Base-by-base conservation (phyloP, 2,113 vertebrate genomes). In the Paramisgurnus dabryanus region DNA sequence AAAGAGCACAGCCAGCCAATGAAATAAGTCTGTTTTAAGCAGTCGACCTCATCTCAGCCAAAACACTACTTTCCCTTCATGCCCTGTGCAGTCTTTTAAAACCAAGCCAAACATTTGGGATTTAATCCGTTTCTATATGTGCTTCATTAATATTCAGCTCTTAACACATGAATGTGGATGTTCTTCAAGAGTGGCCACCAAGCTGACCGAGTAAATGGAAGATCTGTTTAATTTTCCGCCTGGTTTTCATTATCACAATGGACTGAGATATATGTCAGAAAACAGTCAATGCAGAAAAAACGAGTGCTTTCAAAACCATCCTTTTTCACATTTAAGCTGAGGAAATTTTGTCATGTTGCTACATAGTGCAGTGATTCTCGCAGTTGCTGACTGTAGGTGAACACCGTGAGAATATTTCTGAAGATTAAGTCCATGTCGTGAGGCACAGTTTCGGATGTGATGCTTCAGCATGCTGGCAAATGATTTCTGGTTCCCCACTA, bases 41-140 rank as follows among this genome's bases (percentile, higher is more conserved):
- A 40, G 68, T 63, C 47, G 12, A 18, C 34, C 58, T 49, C 58
- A 64, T 75, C 64, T 40, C 41, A 76, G 77, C 57, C 68, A 49
- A 53, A 68, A 49, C 68, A 80, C 22, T 65, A 66, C 75, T 55
- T 66, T 66, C 47, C 27, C 43, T 40, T 76, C 61, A 66, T 76
- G 47, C 68, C 4, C n/a, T 22, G 49, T 73, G 60, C 49, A 41
- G 47, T 34, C 17, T 12, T 40, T 15, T 58, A 47, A 58, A 67
- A 47, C 69, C 61, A 57, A 55, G 60, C 11, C 41, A 53, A 22
- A 15, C 58, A 66, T 43, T 53, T 22, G 47, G 43, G 58, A 49
- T 75, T 64, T n/a, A 74, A 74, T 61, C 17, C 5, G 12, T 49
- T 64, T 75, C 7, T 27, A n/a, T 49, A 34, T 9, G 8, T 50